Conservation (phyloP, 2,888 invertebrate genomes). For the Boloria euphrosyne region DNA sequence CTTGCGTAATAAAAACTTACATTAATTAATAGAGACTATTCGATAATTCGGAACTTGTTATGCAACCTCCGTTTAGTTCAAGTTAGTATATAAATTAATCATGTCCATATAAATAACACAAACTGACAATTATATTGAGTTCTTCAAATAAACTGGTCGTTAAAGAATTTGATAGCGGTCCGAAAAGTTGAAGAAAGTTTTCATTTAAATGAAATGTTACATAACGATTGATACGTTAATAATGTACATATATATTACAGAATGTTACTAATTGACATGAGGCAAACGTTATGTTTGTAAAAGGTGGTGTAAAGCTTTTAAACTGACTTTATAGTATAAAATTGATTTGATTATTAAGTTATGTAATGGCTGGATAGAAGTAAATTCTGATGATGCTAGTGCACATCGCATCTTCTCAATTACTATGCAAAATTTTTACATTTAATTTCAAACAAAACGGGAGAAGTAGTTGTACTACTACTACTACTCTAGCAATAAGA, state of each 20-base stretch:
- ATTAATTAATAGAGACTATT: constrained; percentile 37
- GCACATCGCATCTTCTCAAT: too few relatives aligned
- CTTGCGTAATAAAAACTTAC: constrained; percentile 33
- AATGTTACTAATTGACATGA: constrained; percentile 13
- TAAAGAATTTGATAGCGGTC: constrained; percentile 8
- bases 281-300: not conserved
- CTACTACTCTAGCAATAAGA: too few relatives aligned
- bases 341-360: too few relatives aligned
- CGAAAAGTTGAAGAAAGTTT: constrained; percentile 12
- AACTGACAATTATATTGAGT: constrained; percentile 38
- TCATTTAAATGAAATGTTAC: not conserved
- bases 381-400: too few relatives aligned
- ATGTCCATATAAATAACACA: constrained; percentile 39
- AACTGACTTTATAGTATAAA: not conserved
- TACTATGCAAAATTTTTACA: too few relatives aligned
- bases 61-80: constrained; percentile 37
- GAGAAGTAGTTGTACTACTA: too few relatives aligned
- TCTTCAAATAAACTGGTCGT: constrained; percentile 30
- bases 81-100: constrained; percentile 38
- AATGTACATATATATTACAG: constrained; percentile 6
- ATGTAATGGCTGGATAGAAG: too few relatives aligned
- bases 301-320: not conserved
- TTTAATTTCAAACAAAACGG: too few relatives aligned
- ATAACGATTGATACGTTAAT: constrained; percentile 6
- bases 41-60: constrained; percentile 36